These are phyloP conservation scores for Amphimallon solstitiale DNA, from an alignment of 2,888 invertebrate genomes.

Conservation along the genomic window DNA sequence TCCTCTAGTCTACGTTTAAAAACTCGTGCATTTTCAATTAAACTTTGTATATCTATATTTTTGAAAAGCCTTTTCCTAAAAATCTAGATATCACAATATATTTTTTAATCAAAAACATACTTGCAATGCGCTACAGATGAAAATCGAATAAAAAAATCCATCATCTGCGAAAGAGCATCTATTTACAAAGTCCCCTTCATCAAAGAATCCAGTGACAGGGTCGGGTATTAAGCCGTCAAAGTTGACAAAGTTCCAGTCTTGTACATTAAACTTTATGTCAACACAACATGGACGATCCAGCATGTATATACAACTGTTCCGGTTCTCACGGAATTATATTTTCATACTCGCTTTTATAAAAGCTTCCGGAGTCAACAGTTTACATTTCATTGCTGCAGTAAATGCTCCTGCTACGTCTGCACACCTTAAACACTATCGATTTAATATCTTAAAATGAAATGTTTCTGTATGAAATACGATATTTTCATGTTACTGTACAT, in stretches of 20 bases:
- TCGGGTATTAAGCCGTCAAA: constrained; percentile 18
- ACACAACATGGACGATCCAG: constrained; percentile 11
- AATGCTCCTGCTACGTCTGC: background rate
- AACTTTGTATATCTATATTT: too few relatives aligned
- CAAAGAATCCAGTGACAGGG: background rate
- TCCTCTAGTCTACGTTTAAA: too few relatives aligned
- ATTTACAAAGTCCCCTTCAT: constrained; percentile 6
- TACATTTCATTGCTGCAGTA: background rate
- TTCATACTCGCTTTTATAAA: constrained; percentile 20
- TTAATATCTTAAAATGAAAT: background rate
- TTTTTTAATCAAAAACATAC: too few relatives aligned
- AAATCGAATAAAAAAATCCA: too few relatives aligned
- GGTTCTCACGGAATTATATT: constrained; percentile 27
- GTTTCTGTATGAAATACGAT: background rate
- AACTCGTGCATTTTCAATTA: too few relatives aligned
- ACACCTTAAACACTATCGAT: constrained; percentile 20
- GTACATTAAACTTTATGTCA: constrained; percentile 28
- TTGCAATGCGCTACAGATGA: too few relatives aligned
- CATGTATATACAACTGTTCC: constrained; percentile 22
- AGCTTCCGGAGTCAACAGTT: constrained; percentile 24
- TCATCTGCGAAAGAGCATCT: constrained; percentile 4
- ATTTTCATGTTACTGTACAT: too few relatives aligned
- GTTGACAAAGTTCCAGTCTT: constrained; percentile 28
- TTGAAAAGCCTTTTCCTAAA: too few relatives aligned
- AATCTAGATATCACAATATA: too few relatives aligned